Evolutionary conservation across 2,888 invertebrate species (phyloP).

Genomic region (Xestia sexstrigata): DNA sequence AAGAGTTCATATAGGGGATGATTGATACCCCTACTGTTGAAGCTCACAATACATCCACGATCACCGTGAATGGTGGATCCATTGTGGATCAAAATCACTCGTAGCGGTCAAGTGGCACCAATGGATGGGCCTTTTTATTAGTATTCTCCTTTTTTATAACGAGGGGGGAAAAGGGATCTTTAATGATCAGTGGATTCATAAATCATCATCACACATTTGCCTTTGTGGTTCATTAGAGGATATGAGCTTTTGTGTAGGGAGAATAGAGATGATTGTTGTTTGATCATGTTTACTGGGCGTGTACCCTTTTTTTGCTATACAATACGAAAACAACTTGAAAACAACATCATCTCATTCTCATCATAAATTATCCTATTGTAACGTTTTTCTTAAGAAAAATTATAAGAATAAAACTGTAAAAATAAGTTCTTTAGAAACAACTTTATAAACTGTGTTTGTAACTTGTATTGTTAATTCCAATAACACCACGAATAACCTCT

Average conservation of each 20-base stretch:
- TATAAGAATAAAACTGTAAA: neutral
- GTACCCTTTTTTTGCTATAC: neutral
- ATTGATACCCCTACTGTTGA: slow-evolving; percentile 68
- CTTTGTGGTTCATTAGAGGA: slow-evolving; percentile 24
- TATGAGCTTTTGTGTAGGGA: slow-evolving; percentile 1
- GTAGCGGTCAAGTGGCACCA: slow-evolving; percentile 57
- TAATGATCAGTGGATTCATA: slow-evolving; percentile 44
- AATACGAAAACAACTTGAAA: neutral
- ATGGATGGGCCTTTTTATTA: slow-evolving; percentile 50
- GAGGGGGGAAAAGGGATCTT: slow-evolving; percentile 23
- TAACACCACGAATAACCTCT: neutral
- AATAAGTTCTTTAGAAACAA: rapidly evolving
- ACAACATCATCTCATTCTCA: neutral
- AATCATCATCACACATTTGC: slow-evolving; percentile 42
- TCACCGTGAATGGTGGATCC: slow-evolving; percentile 42
- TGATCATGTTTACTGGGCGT: slow-evolving; percentile 4
- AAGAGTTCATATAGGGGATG: slow-evolving; percentile 70
- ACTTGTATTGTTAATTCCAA: too few species aligned
- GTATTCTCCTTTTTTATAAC: slow-evolving; percentile 40
- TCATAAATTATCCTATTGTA: neutral
- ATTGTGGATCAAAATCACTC: slow-evolving; percentile 60
- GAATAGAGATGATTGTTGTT: neutral
- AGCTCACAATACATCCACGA: slow-evolving; percentile 53
- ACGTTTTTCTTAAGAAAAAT: neutral
- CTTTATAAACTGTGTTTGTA: neutral